Conservation (phyloP, 1,140 invertebrate species). For the Homalodisca vitripennis region DNA sequence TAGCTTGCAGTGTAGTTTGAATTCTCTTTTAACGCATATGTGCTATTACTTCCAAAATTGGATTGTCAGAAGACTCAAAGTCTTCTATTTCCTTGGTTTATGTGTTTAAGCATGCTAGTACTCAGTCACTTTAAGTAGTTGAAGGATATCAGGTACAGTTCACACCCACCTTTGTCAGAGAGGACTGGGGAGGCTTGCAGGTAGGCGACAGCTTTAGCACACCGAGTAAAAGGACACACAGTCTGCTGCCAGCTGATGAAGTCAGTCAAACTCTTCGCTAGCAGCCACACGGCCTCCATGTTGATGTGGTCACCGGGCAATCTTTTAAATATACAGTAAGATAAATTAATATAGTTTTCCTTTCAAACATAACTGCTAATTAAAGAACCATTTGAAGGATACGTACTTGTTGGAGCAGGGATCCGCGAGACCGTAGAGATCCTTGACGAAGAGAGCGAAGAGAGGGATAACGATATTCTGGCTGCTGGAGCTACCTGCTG, state of each 20-base stretch:
- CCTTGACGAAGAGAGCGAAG: conserved; percentile 29
- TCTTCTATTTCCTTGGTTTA: neutral
- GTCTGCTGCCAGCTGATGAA: conserved; percentile 76
- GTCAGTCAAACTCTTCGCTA: conserved; percentile 59
- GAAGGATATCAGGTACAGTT: too few relatives aligned
- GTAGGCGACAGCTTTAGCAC: conserved; percentile 33
- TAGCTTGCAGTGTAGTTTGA: too few relatives aligned
- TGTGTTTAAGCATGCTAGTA: neutral
- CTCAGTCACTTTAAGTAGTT: neutral
- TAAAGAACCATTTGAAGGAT: neutral
- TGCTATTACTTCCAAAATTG: neutral
- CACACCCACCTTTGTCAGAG: conserved; percentile 73
- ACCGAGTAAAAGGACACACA: conserved; percentile 34
- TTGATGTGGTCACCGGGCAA: conserved; percentile 59
- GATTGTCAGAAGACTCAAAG: neutral
- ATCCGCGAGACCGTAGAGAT: conserved; percentile 32
- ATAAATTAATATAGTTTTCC: neutral
- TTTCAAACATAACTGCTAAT: neutral
- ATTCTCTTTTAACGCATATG: neutral
- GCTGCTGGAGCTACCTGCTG: neutral
- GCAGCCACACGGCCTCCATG: conserved; percentile 75
- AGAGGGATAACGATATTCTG: conserved; percentile 32
- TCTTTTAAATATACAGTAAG: too few relatives aligned
- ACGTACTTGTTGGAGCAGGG: conserved; percentile 37
- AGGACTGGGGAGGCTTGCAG: conserved; percentile 65